phyloP scores from a whole-genome alignment of 2,113 vertebrate species.

The Crypturellus undulatus region DNA sequence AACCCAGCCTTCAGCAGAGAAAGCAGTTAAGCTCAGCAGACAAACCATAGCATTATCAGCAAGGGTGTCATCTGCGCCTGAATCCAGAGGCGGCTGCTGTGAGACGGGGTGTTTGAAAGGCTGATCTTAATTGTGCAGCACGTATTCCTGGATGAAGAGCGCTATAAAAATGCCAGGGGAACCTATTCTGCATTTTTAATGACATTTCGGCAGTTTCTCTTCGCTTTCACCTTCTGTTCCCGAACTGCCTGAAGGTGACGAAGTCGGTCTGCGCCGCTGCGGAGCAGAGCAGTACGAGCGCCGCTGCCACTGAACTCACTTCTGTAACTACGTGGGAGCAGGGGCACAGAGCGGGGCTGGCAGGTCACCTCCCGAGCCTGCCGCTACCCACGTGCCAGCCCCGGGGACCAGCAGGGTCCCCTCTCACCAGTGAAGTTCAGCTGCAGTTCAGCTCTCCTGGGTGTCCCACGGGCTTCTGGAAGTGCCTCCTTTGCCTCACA shows the following conservation, averaged over 20 bases:
- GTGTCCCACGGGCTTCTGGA: not conserved
- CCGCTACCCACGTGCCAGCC: fast-evolving
- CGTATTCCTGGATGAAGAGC: not conserved
- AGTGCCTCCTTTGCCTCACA: fast-evolving
- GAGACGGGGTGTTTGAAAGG: not conserved
- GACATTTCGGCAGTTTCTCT: not conserved
- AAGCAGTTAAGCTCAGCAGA: conserved; percentile 1
- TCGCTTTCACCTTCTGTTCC: not conserved
- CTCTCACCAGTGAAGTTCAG: fast-evolving
- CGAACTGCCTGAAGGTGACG: not conserved
- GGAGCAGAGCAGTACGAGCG: not conserved
- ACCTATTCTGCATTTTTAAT: not conserved
- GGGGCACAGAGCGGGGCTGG: not conserved
- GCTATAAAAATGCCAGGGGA: not conserved
- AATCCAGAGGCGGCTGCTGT: not conserved
- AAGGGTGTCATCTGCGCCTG: not conserved
- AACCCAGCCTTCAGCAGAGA: not conserved
- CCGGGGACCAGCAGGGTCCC: not conserved
- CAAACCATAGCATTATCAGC: not conserved
- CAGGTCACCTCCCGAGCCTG: not conserved
- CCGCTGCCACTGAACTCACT: not conserved
- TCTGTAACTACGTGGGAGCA: not conserved
- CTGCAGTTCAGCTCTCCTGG: fast-evolving
- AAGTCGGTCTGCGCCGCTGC: not conserved
- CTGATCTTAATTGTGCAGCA: not conserved